phyloP scores from a whole-genome alignment of 1,140 invertebrate species.

The Doryteuthis pealeii region DNA sequence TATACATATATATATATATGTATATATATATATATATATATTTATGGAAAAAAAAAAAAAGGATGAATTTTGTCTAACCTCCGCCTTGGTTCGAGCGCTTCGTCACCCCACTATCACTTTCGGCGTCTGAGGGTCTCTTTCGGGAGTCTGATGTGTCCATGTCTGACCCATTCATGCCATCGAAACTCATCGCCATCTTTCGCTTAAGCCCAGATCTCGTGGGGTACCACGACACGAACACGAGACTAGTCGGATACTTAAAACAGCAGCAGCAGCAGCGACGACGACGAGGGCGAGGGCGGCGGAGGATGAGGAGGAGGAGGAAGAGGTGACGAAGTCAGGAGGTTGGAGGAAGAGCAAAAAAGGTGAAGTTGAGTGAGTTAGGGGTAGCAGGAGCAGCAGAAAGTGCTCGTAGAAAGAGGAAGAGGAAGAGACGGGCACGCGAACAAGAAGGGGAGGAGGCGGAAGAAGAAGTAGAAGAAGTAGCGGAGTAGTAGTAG shows the following conservation, averaged over 20 bases:
- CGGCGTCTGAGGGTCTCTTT: conserved; percentile 83
- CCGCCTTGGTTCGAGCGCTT: conserved; percentile 86
- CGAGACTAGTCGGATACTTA: background rate
- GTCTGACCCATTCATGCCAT: conserved; percentile 57
- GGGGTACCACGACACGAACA: background rate
- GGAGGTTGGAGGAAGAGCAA: background rate
- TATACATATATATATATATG: background rate
- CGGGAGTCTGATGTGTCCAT: conserved; percentile 63
- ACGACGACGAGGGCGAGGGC: background rate
- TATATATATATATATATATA: conserved; percentile 16
- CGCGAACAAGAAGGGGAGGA: background rate
- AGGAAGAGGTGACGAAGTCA: too few species aligned
- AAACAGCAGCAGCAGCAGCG: background rate
- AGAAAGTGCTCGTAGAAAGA: background rate
- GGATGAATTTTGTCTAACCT: conserved; percentile 64
- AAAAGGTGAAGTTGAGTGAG: too few species aligned
- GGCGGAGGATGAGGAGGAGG: background rate
- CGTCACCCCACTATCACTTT: conserved; percentile 81
- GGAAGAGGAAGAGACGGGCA: background rate
- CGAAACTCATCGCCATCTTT: conserved; percentile 56
- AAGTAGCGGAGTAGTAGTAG: background rate
- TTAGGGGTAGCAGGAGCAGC: too few species aligned
- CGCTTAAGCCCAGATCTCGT: conserved; percentile 27
- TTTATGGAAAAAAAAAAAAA: background rate
- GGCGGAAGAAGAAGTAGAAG: too few species aligned